Percentiles rank a stretch among this genome's conserved stretches.
Conservation (phyloP, 2,888 invertebrate genomes). For the Cordilura impudica region DNA sequence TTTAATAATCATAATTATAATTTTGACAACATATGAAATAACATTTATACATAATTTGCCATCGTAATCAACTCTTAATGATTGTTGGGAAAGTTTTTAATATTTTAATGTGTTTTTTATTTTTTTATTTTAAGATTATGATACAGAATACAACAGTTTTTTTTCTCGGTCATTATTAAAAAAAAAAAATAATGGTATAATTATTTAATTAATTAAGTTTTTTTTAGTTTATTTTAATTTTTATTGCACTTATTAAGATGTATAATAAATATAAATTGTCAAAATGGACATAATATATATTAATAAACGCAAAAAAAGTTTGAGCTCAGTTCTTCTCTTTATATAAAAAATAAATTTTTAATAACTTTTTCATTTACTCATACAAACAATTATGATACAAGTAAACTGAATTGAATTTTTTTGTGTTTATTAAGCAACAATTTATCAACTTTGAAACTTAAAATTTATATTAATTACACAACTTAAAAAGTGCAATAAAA, state of each 20-base stretch:
- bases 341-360: no score
- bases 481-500: no score
- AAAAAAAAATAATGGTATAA: not conserved
- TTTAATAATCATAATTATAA: slow-evolving; percentile 26
- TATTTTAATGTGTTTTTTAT: slow-evolving; percentile 48
- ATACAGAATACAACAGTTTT: slow-evolving; percentile 9
- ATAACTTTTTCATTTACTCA: no score
- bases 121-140: slow-evolving; percentile 16
- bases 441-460: no score
- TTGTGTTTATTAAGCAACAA: no score
- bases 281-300: not conserved
- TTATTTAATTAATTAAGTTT: not conserved
- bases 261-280: not conserved
- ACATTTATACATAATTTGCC: slow-evolving; percentile 35
- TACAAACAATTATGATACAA: no score
- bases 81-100: slow-evolving; percentile 44
- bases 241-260: not conserved
- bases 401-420: no score
- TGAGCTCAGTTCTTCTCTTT: no score
- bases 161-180: not conserved
- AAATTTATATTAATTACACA: no score
- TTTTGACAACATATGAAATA: slow-evolving; percentile 30
- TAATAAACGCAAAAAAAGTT: no score
- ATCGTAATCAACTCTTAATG: slow-evolving; percentile 45
- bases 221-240: not conserved